Evolutionary conservation across 2,113 vertebrate species (phyloP).

Genomic region (Meriones unguiculatus): DNA sequence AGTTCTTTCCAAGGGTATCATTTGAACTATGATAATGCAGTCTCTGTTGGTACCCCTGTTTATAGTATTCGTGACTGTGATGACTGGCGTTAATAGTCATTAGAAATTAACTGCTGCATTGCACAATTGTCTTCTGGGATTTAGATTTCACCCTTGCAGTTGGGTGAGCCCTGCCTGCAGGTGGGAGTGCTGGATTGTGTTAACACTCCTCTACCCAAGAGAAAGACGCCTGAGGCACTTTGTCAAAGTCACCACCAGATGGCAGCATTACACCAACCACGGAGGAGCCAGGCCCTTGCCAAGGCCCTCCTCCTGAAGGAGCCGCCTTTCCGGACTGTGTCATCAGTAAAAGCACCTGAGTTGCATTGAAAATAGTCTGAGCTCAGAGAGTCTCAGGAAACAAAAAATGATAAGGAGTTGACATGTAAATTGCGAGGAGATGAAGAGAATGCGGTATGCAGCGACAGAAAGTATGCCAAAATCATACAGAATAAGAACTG

Average conservation of each 20-base stretch:
- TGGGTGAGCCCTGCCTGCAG: not conserved
- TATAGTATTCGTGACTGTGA: not conserved
- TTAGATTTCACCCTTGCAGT: not conserved
- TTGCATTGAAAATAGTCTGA: not conserved
- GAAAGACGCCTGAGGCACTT: conserved; percentile 30
- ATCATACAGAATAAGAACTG: not conserved
- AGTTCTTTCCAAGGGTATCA: not conserved
- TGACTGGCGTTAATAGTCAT: not conserved
- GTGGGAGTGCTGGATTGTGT: not conserved
- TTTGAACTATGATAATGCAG: not conserved
- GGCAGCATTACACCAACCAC: conserved; percentile 85
- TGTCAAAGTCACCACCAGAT: conserved; percentile 76
- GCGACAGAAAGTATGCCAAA: not conserved
- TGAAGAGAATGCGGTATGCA: not conserved
- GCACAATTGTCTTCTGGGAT: not conserved
- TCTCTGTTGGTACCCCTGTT: not conserved
- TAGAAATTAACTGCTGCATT: not conserved
- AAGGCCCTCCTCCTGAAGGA: not conserved
- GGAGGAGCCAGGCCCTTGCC: not conserved
- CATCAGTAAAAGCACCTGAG: not conserved
- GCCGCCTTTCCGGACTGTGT: not conserved
- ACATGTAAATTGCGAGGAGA: not conserved
- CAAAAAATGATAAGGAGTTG: not conserved
- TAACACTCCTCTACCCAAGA: not conserved
- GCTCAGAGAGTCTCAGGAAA: not conserved